Evolutionary conservation across 1,140 invertebrate genomes (phyloP).

Genomic region (Sycophila sp.): DNA sequence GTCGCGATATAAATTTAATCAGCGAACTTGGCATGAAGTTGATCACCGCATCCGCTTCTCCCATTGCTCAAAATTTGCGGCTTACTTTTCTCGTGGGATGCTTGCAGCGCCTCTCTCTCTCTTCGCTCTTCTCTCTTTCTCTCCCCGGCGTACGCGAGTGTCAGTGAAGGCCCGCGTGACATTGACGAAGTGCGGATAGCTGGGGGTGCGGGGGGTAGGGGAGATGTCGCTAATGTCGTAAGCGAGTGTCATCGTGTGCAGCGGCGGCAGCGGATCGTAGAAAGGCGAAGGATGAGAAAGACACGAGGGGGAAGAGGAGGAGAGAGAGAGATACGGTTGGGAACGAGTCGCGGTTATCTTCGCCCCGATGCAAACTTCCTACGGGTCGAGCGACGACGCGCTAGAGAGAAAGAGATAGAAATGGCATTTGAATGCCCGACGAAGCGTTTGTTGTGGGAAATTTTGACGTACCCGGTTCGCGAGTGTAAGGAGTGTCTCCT

Average conservation of each 20-base stretch:
- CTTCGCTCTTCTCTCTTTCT: background rate
- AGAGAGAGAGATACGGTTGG: constrained; percentile 42
- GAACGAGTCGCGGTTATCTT: constrained; percentile 21
- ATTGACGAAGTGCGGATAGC: constrained; percentile 55
- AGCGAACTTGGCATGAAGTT: background rate
- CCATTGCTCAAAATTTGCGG: background rate
- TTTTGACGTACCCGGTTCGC: constrained; percentile 7
- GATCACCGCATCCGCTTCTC: background rate
- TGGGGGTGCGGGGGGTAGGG: background rate
- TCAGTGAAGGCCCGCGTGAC: constrained; percentile 45
- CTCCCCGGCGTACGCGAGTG: constrained; percentile 11
- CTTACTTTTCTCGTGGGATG: constrained; percentile 37
- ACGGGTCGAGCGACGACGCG: background rate
- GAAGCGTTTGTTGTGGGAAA: constrained; percentile 22
- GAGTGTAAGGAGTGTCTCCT: background rate
- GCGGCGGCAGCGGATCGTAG: constrained; percentile 44
- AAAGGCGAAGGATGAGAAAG: constrained; percentile 32
- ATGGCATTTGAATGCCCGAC: constrained; percentile 4
- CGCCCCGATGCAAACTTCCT: constrained; percentile 14
- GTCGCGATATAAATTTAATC: constrained; percentile 12
- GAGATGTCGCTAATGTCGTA: constrained; percentile 57
- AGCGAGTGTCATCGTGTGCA: constrained; percentile 56
- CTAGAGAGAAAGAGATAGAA: background rate
- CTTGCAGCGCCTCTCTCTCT: constrained; percentile 24
- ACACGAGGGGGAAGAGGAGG: constrained; percentile 17